These are phyloP conservation scores for Microtus ochrogaster DNA, from an alignment of 2,113 vertebrate genomes.

Conservation along the genomic window DNA sequence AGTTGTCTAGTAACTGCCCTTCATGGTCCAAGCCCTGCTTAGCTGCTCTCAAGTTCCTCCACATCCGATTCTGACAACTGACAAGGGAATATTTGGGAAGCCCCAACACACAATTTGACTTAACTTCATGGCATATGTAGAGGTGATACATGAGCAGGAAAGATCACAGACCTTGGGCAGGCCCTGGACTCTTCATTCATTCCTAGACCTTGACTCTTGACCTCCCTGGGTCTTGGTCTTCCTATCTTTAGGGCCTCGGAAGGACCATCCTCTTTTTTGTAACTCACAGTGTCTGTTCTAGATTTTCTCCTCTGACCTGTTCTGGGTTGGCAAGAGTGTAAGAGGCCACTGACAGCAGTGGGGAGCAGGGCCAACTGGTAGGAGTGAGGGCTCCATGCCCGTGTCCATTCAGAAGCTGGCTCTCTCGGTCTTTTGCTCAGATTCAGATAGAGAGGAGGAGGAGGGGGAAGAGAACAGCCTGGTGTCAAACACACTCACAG, in stretches of 20 bases:
- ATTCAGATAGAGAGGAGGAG: not conserved
- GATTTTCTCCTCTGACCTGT: not conserved
- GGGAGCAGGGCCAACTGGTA: not conserved
- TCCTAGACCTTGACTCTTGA: not conserved
- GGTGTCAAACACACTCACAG: not conserved
- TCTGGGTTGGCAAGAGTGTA: not conserved
- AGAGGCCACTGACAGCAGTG: not conserved
- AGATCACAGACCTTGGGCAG: not conserved
- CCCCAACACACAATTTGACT: not conserved
- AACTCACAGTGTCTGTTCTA: too few species aligned
- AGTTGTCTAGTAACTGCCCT: not conserved
- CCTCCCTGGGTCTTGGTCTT: not conserved
- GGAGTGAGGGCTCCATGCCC: not conserved
- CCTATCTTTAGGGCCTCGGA: not conserved
- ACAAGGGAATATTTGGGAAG: not conserved
- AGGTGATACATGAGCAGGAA: not conserved
- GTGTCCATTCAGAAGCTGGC: not conserved
- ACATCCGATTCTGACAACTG: not conserved
- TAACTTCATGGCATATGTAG: not conserved
- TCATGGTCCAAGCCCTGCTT: not conserved
- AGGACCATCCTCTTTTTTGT: too few species aligned
- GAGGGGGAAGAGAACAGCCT: not conserved
- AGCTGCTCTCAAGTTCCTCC: not conserved
- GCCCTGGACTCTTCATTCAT: not conserved
- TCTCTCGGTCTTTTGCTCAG: not conserved